Evolutionary conservation across 1,140 invertebrate species (phyloP).

Genomic region (Asobara japonica): DNA sequence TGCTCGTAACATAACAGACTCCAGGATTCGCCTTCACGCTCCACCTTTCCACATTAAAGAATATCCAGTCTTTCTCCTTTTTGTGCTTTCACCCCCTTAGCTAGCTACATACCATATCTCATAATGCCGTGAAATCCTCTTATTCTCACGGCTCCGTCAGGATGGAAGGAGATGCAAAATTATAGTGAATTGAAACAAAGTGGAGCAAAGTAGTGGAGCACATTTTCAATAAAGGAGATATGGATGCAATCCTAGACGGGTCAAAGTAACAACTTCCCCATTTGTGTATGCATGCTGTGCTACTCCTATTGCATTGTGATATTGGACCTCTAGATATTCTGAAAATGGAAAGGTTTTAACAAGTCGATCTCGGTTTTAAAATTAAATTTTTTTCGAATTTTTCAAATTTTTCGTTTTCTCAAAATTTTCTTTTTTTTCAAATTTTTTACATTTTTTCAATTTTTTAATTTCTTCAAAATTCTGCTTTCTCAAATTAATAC

Average conservation of each 20-base stretch:
- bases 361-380: too few species aligned
- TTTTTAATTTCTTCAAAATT: too few species aligned
- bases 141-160: neutral
- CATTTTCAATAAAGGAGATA: neutral
- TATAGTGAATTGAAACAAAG: neutral
- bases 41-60: slow-evolving; percentile 6
- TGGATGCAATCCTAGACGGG: neutral
- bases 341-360: too few species aligned
- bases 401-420: too few species aligned
- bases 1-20: neutral
- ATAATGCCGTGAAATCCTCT: neutral
- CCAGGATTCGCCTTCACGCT: neutral
- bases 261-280: too few species aligned
- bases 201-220: neutral
- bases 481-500: too few species aligned
- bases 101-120: neutral
- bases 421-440: too few species aligned
- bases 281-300: too few species aligned
- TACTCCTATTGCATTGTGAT: too few species aligned
- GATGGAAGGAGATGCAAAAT: neutral
- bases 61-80: neutral
- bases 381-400: too few species aligned
- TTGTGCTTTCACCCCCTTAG: neutral
- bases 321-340: too few species aligned
- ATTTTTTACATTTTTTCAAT: too few species aligned